A percentile compares a stretch with the other conserved stretches of the same genome.
Evolutionary conservation across 2,113 vertebrate genomes (phyloP).

Genomic region (Odontesthes bonariensis): DNA sequence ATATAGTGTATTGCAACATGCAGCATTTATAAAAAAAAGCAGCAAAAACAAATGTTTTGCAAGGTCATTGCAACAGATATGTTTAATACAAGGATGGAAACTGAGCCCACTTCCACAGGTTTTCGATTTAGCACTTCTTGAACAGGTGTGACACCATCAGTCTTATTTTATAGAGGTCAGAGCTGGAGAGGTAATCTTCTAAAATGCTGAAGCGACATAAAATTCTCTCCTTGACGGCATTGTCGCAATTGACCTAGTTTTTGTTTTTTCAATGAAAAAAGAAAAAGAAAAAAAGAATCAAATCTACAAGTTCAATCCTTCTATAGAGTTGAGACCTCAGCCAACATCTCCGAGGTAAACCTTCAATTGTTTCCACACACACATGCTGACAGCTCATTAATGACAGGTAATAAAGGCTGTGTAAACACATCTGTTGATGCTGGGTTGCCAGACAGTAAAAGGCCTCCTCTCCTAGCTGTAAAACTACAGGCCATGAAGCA

Average conservation of each 20-base stretch:
- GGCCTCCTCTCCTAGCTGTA: conserved; percentile 47
- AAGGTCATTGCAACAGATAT: conserved; percentile 35
- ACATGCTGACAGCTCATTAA: conserved; percentile 72
- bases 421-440: conserved; percentile 79
- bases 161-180: background rate
- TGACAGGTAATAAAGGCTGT: conserved; percentile 77
- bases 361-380: conserved; percentile 59
- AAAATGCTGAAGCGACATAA: background rate
- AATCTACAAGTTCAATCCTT: background rate
- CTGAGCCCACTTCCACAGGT: background rate
- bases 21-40: conserved; percentile 26
- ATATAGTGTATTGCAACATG: conserved; percentile 8
- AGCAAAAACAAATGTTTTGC: conserved; percentile 37
- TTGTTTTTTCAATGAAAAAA: background rate
- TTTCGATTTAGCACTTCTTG: background rate
- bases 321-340: background rate
- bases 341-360: conserved; percentile 43
- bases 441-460: conserved; percentile 73
- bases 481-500: conserved; percentile 49
- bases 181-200: background rate
- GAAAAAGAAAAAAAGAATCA: background rate
- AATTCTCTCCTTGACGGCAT: background rate
- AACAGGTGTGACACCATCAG: background rate
- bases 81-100: background rate
- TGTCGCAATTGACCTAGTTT: background rate